A percentile compares a stretch with the other conserved stretches of the same genome.
Evolutionary conservation across 2,113 vertebrate genomes (phyloP).

Genomic region (Salvelinus sp.): DNA sequence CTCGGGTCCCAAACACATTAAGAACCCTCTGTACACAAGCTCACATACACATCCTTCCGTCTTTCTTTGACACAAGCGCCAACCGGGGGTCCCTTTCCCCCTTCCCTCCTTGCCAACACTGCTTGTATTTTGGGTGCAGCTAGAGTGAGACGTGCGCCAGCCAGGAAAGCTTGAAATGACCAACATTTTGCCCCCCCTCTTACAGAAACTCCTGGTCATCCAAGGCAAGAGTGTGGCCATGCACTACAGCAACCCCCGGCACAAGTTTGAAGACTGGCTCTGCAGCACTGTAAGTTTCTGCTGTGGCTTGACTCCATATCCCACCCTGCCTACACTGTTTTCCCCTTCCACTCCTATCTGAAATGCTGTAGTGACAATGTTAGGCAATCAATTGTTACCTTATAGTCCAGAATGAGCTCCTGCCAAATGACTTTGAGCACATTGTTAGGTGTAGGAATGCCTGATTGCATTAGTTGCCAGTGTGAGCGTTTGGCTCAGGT

Average conservation of each 20-base stretch:
- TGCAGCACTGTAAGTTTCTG: conserved; percentile 90
- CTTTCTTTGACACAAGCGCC: conserved; percentile 70
- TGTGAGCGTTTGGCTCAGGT: not conserved
- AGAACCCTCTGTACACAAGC: conserved; percentile 59
- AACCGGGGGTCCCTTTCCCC: conserved; percentile 83
- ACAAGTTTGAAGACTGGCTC: conserved; percentile 99
- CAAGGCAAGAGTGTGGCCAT: conserved; percentile 95
- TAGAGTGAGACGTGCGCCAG: conserved; percentile 60
- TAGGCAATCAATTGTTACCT: not conserved
- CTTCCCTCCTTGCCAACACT: conserved; percentile 88
- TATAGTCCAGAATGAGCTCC: conserved; percentile 4
- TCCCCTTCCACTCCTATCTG: not conserved
- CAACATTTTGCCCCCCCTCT: conserved; percentile 75
- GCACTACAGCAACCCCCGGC: conserved; percentile 97
- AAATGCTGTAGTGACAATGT: not conserved
- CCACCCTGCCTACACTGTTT: not conserved
- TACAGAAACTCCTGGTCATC: conserved; percentile 95
- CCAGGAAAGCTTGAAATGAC: conserved; percentile 77
- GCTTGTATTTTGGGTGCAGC: conserved; percentile 84
- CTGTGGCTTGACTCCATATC: conserved; percentile 20
- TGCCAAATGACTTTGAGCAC: not conserved
- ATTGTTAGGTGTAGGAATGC: not conserved
- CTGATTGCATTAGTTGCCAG: conserved; percentile 1
- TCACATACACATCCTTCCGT: conserved; percentile 67
- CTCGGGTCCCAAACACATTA: conserved; percentile 80